Conservation (phyloP, 2,888 invertebrate species). For the Orchesella flavescens region DNA sequence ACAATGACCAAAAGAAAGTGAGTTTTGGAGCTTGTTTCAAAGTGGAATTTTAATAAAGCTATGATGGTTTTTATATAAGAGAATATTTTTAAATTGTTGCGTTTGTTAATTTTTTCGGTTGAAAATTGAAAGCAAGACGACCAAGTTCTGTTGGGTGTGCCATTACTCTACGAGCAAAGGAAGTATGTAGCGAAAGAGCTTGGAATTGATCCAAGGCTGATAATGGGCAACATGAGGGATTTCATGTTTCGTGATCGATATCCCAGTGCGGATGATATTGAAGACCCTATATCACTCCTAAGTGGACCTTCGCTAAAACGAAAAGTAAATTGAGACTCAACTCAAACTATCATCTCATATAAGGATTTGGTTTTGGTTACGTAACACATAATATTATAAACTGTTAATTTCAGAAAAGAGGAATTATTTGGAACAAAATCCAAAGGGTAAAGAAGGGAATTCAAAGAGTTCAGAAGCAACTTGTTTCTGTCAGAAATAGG, state of each 20-base stretch:
- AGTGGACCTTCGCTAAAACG: slow-evolving; percentile 7
- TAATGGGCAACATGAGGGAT: slow-evolving; percentile 44
- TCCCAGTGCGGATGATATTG: not conserved
- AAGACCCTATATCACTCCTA: not conserved
- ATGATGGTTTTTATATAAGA: too few relatives aligned
- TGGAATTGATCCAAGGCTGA: slow-evolving; percentile 43
- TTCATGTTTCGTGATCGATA: slow-evolving; percentile 36
- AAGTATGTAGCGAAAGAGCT: slow-evolving; percentile 46
- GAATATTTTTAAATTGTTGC: too few relatives aligned
- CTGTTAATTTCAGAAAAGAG: slow-evolving; percentile 42
- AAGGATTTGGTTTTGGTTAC: not conserved
- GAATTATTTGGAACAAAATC: slow-evolving; percentile 61
- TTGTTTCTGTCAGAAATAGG: slow-evolving; percentile 31
- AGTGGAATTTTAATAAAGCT: too few relatives aligned
- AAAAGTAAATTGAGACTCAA: not conserved
- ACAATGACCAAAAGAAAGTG: slow-evolving; percentile 25
- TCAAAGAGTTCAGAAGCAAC: slow-evolving; percentile 39
- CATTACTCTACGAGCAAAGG: slow-evolving; percentile 51
- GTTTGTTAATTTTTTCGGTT: not conserved
- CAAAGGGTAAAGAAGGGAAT: slow-evolving; percentile 56
- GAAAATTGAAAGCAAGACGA: slow-evolving; percentile 31
- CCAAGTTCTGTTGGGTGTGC: slow-evolving; percentile 49
- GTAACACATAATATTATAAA: too few relatives aligned
- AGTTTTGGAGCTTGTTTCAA: slow-evolving; percentile 14
- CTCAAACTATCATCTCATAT: not conserved